Evolutionary conservation across 2,888 invertebrate genomes (phyloP).

Genomic region (Bhutanitis thaidina): DNA sequence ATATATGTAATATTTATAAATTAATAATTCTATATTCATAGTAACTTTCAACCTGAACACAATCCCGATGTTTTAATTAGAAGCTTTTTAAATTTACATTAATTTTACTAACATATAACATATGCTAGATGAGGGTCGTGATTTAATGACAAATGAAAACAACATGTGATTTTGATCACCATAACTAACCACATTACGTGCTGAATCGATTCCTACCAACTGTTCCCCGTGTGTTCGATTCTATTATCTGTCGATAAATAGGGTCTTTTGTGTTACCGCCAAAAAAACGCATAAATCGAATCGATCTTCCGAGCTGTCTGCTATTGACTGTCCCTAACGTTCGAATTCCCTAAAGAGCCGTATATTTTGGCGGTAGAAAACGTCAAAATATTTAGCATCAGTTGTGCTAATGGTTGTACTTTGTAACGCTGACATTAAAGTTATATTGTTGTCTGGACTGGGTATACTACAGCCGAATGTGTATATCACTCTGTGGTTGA

Average conservation of each 20-base stretch:
- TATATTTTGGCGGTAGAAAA: conserved; percentile 59
- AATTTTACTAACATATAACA: conserved; percentile 3
- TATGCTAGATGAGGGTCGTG: conserved; percentile 17
- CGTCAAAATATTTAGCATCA: conserved; percentile 78
- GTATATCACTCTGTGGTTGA: conserved; percentile 39
- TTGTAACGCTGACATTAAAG: conserved; percentile 62
- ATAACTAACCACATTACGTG: conserved; percentile 73
- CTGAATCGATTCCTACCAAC: conserved; percentile 63
- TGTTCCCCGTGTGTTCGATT: conserved; percentile 53
- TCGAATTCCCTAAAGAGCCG: conserved; percentile 63
- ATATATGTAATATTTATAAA: too few relatives aligned
- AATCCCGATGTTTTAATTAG: too few relatives aligned
- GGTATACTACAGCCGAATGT: conserved; percentile 63
- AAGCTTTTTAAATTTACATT: conserved; percentile 1
- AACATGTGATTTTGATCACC: conserved; percentile 76
- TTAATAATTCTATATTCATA: too few relatives aligned
- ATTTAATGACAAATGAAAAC: conserved; percentile 33
- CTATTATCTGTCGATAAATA: conserved; percentile 75
- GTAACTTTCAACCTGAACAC: too few relatives aligned
- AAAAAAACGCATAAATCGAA: conserved; percentile 77
- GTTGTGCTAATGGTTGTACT: conserved; percentile 66
- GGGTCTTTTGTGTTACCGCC: conserved; percentile 62
- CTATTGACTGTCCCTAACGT: conserved; percentile 59
- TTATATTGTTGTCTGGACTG: conserved; percentile 61
- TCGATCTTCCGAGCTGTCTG: conserved; percentile 72